Percentiles rank a stretch among this genome's conserved stretches.
Conservation (phyloP, 2,113 vertebrate species). For the Lichenostomus cassidix region DNA sequence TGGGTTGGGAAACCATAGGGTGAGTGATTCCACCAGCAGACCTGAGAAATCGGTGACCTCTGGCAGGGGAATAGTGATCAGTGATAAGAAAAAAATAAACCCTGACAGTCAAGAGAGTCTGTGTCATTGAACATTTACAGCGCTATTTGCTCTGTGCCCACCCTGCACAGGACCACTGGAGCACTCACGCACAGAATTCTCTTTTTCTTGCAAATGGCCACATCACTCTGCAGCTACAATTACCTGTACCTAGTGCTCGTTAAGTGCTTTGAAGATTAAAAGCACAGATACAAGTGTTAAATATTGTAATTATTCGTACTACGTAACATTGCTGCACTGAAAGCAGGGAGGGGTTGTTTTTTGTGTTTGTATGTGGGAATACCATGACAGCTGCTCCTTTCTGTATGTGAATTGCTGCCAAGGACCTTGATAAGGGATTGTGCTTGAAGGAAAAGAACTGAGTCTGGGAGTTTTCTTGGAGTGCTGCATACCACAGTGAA, state of each 20-base stretch:
- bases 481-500: conserved; percentile 47
- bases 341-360: conserved; percentile 59
- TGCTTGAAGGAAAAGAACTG: conserved; percentile 38
- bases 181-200: neutral
- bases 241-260: conserved; percentile 21
- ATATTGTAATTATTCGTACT: conserved; percentile 67
- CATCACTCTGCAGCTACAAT: conserved; percentile 44
- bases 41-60: neutral
- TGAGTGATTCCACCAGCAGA: neutral
- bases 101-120: neutral
- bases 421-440: conserved; percentile 37
- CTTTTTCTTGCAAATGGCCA: neutral
- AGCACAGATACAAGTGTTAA: conserved; percentile 62
- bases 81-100: neutral
- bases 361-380: conserved; percentile 52
- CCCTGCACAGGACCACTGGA: neutral
- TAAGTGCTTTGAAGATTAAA: conserved; percentile 62
- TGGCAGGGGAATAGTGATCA: rapidly evolving
- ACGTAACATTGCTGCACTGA: conserved; percentile 36
- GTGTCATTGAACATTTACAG: neutral
- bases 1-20: neutral
- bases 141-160: neutral
- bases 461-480: conserved; percentile 67
- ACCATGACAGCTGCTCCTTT: conserved; percentile 55
- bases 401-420: conserved; percentile 47